phyloP scores from a whole-genome alignment of 2,888 invertebrate species.

The Phymatocera aterrima region DNA sequence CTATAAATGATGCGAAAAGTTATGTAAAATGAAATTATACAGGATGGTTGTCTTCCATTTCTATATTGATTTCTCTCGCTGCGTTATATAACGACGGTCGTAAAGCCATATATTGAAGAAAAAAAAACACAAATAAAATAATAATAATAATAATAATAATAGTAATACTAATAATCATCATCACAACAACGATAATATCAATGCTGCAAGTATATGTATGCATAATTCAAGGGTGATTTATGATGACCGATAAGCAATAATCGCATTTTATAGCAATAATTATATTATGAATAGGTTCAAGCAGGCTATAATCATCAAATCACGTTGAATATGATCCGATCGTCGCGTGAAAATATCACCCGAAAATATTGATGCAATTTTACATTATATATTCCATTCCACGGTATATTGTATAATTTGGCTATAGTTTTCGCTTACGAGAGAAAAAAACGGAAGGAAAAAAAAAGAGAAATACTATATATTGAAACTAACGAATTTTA shows the following conservation, averaged over 20 bases:
- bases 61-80: slow-evolving; percentile 33
- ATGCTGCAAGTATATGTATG: not conserved
- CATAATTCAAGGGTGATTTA: not conserved
- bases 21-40: slow-evolving; percentile 5
- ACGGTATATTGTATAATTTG: too few species aligned
- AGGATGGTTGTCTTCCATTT: slow-evolving; percentile 35
- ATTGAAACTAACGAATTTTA: not conserved
- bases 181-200: too few species aligned
- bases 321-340: too few species aligned
- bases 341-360: too few species aligned
- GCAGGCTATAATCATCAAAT: slow-evolving; percentile 2
- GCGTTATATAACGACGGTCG: not conserved
- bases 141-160: too few species aligned
- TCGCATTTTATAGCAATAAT: slow-evolving; percentile 22
- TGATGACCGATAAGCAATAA: slow-evolving; percentile 19
- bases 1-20: not conserved
- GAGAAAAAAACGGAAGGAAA: not conserved
- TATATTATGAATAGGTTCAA: not conserved
- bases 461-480: not conserved
- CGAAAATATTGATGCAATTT: too few species aligned
- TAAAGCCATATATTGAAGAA: not conserved
- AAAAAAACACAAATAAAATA: too few species aligned
- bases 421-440: too few species aligned
- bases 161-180: not conserved
- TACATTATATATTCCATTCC: too few species aligned